A percentile compares a stretch with the other conserved stretches of the same genome.
Conservation (phyloP, 2,797 vertebrate species). For the Danio kyathit region DNA sequence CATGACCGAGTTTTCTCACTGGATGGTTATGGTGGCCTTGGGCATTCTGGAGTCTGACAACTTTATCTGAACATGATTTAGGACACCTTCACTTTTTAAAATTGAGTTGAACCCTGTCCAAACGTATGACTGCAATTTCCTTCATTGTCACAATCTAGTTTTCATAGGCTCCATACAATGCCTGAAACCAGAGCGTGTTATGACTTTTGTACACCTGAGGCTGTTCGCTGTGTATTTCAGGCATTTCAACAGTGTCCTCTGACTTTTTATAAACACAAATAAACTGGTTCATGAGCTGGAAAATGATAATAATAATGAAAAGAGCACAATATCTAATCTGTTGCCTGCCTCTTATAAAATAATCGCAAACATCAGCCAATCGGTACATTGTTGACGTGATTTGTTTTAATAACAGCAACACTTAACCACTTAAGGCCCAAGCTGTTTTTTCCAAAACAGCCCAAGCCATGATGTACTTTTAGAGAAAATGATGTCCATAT, state of each 20-base stretch:
- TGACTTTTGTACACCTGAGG: conserved; percentile 33
- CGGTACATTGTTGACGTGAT: not conserved
- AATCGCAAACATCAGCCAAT: not conserved
- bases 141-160: conserved; percentile 54
- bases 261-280: conserved; percentile 6
- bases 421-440: no score
- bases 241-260: not conserved
- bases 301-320: no score
- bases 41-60: conserved; percentile 16
- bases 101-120: conserved; percentile 39
- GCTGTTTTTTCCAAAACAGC: no score
- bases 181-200: conserved; percentile 43
- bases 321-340: not conserved
- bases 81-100: conserved; percentile 23
- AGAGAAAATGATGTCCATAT: no score
- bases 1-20: conserved; percentile 34
- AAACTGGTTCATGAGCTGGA: no score
- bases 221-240: not conserved
- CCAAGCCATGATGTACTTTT: no score
- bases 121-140: conserved; percentile 48
- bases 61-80: conserved; percentile 50
- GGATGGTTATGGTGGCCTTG: conserved; percentile 12
- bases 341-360: not conserved
- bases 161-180: conserved; percentile 48
- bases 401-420: not conserved